phyloP scores from a whole-genome alignment of 2,797 vertebrate genomes.

The Chloroceryle inda region DNA sequence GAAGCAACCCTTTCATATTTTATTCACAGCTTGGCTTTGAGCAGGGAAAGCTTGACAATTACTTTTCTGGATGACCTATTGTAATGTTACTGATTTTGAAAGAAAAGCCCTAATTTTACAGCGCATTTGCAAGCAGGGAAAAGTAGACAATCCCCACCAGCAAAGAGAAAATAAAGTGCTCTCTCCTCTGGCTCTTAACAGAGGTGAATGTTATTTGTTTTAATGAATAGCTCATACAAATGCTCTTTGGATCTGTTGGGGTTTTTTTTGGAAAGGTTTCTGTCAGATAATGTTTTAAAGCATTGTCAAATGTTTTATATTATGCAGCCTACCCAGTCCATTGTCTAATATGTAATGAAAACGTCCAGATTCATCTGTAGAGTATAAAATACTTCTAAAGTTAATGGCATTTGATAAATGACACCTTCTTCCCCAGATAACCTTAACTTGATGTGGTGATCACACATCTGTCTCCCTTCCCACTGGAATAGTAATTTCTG shows the following conservation, averaged over 20 bases:
- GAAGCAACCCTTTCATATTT: background rate
- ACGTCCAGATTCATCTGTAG: background rate
- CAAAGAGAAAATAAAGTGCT: constrained; percentile 15
- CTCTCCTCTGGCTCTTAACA: constrained; percentile 51
- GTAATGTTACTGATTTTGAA: background rate
- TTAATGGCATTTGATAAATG: constrained; percentile 30
- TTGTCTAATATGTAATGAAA: constrained; percentile 3
- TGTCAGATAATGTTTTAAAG: constrained; percentile 15
- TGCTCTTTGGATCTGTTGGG: background rate
- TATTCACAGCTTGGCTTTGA: background rate
- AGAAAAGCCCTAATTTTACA: constrained; percentile 35
- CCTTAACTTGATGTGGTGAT: background rate
- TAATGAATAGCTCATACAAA: constrained; percentile 34
- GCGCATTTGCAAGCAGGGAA: background rate
- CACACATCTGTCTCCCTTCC: constrained; percentile 1
- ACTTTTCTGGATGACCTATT: background rate
- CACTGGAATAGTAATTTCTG: constrained; percentile 11
- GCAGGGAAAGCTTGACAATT: background rate
- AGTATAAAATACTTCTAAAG: constrained; percentile 28
- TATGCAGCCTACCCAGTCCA: background rate
- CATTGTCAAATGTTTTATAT: background rate
- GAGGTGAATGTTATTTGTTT: constrained; percentile 46
- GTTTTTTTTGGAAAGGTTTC: background rate
- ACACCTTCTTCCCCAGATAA: background rate
- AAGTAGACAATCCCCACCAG: constrained; percentile 48